phyloP scores from a whole-genome alignment of 1,140 invertebrate species.

The Aphidius ervi region DNA sequence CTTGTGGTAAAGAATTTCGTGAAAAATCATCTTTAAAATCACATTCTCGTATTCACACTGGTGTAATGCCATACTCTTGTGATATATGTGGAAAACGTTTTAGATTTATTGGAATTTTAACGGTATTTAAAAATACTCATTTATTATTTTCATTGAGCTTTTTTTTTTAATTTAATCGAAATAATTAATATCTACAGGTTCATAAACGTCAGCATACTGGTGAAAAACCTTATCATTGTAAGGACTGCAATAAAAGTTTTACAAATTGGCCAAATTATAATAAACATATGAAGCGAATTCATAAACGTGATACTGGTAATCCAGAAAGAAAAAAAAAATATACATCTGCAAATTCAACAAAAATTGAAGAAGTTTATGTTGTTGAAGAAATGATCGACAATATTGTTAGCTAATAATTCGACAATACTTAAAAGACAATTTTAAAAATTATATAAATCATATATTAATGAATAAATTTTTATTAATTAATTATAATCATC shows the following conservation, averaged over 20 bases:
- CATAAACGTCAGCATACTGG: conserved; percentile 62
- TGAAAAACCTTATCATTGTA: conserved; percentile 58
- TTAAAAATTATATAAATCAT: too few species aligned
- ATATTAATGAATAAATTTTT: too few species aligned
- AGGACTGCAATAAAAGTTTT: conserved; percentile 58
- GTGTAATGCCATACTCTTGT: conserved; percentile 68
- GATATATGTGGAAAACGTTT: conserved; percentile 61
- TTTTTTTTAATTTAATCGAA: conserved; percentile 2
- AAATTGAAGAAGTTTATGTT: too few species aligned
- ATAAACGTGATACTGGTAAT: conserved; percentile 40
- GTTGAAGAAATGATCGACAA: too few species aligned
- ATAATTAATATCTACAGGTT: conserved; percentile 30
- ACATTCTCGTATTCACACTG: conserved; percentile 65
- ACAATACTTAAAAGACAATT: too few species aligned
- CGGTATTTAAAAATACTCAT: conserved; percentile 32
- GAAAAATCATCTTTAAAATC: conserved; percentile 51
- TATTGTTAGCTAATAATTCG: too few species aligned
- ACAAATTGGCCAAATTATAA: conserved; percentile 66
- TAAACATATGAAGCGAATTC: conserved; percentile 62
- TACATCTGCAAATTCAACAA: too few species aligned
- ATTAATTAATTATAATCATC: too few species aligned
- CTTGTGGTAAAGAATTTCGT: conserved; percentile 62
- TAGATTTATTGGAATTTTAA: conserved; percentile 58
- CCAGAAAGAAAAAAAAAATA: neutral
- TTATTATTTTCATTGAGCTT: conserved; percentile 10